Base-by-base conservation (phyloP, 2,797 vertebrate genomes). In the Pygocentrus nattereri region DNA sequence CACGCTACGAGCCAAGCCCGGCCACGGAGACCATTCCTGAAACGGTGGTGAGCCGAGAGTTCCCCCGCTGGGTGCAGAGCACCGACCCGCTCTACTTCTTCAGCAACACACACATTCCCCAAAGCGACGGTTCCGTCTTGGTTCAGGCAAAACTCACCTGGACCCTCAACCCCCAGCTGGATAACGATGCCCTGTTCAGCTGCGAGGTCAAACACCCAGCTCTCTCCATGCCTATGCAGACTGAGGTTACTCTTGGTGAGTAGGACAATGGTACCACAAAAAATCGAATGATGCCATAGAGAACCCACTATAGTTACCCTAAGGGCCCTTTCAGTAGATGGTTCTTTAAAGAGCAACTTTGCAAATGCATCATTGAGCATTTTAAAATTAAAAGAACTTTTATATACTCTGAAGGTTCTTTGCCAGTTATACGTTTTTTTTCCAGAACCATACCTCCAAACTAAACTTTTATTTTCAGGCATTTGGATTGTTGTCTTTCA, bases 161-260 rank as follows among this genome's bases (percentile, higher is more conserved):
- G 98, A 98, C 96, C n/a, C 96, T 99, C 74, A 98, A 99, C 91
- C 97, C 98, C 0, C 97, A 98, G 90, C 94, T 98, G n/a, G 98
- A 99, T 90, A 98, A 98, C 0, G 97, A 99, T 2, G 98, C 97
- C 0, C 94, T 99, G 61, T 99, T 99, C 94, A 98, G 98, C 95
- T 99, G 98, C 0, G 98, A 99, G 91, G 97, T 99, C 90, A 98
- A 97, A 91, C 98, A 99, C 89, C 96, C 97, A 0, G 98, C 98
- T 0, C 95, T 99, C 85, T 98, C 97, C 50, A 99, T 98, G 98
- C 96, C 98, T 92, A 99, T 99, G 98, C 97, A 99, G 93, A 94
- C 97, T 0, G 98, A 99, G 93, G 94, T 98, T 86, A 98, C 95
- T 0, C 93, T 99, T 7, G 96, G 98, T 99, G 90, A 97, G 97